Percentiles rank a stretch among this genome's conserved stretches.
These are phyloP conservation scores for Pocota personata DNA, from an alignment of 2,888 invertebrate species.

Conservation along the genomic window DNA sequence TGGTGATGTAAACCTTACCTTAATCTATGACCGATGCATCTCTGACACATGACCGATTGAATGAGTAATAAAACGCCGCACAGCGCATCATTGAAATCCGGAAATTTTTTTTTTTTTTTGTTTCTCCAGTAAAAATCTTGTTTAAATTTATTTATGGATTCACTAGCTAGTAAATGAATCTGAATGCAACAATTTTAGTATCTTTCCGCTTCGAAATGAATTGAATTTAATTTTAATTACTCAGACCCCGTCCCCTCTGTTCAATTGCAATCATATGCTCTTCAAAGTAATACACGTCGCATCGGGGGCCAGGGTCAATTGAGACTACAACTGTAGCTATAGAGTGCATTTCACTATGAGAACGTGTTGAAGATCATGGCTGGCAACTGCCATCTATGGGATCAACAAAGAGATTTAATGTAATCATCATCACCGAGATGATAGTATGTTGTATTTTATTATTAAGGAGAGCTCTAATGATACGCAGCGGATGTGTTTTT, in stretches of 20 bases:
- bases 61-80: conserved; percentile 14
- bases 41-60: conserved; percentile 8
- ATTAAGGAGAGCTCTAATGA: conserved; percentile 20
- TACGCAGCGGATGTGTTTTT: conserved; percentile 40
- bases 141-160: conserved; percentile 7
- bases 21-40: conserved; percentile 31
- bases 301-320: conserved; percentile 66
- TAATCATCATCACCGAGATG: conserved; percentile 47
- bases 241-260: not conserved
- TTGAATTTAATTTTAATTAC: conserved; percentile 14
- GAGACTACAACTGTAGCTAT: not conserved
- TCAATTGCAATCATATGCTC: conserved; percentile 1
- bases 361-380: conserved; percentile 33
- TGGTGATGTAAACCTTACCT: not conserved
- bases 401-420: conserved; percentile 62
- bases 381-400: conserved; percentile 25
- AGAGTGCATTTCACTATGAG: not conserved
- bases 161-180: not conserved
- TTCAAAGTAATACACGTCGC: conserved; percentile 56
- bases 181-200: not conserved
- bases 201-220: conserved; percentile 11
- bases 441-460: conserved; percentile 37
- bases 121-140: not conserved
- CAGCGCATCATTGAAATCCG: conserved; percentile 12
- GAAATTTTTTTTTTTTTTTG: not conserved